phyloP scores from a whole-genome alignment of 2,888 invertebrate species.

The Sympetrum striolatum region DNA sequence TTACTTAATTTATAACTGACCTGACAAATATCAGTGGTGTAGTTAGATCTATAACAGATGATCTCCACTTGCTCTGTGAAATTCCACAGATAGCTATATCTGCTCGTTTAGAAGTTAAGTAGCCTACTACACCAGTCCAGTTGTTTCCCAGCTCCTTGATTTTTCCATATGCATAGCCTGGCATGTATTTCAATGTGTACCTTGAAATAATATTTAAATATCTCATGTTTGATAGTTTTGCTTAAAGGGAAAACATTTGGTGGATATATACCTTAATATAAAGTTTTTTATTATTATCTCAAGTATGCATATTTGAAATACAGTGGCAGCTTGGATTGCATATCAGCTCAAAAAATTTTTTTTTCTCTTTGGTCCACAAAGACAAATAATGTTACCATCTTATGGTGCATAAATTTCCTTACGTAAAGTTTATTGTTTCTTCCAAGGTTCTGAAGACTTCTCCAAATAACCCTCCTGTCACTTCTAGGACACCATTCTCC shows the following conservation, averaged over 20 bases:
- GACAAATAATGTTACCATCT: not conserved
- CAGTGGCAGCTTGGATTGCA: too few species aligned
- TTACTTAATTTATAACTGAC: not conserved
- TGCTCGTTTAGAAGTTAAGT: conserved; percentile 11
- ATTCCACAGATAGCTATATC: conserved; percentile 30
- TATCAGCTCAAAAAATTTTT: not conserved
- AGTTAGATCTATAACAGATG: not conserved
- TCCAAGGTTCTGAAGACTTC: conserved; percentile 20
- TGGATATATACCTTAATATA: too few species aligned
- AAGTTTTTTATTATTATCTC: too few species aligned
- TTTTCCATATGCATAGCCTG: conserved; percentile 28
- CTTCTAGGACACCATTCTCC: not conserved
- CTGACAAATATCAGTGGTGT: not conserved
- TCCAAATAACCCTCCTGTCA: conserved; percentile 11
- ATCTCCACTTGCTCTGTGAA: conserved; percentile 28
- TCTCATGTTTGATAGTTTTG: not conserved
- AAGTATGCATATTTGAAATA: too few species aligned
- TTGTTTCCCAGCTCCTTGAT: conserved; percentile 26
- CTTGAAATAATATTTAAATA: not conserved
- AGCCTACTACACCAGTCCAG: conserved; percentile 25
- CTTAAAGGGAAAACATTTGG: not conserved
- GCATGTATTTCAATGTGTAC: not conserved
- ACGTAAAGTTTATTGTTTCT: conserved; percentile 14
- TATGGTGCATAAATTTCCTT: not conserved
- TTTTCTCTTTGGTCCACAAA: not conserved